Base-by-base conservation (phyloP, 2,888 invertebrate genomes). In the Melanargia galathea region DNA sequence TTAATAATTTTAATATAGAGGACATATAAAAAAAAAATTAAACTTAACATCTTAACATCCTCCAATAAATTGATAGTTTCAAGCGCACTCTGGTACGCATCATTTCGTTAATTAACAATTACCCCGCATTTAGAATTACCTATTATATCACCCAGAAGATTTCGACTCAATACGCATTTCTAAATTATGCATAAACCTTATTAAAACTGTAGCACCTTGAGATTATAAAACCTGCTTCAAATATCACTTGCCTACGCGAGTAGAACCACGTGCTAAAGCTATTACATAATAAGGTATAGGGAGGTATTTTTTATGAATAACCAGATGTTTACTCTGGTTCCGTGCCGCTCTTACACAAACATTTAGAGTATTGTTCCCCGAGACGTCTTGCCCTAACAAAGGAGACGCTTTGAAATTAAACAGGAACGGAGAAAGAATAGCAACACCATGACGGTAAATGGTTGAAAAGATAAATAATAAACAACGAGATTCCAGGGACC, bases 331-430 rank as follows among this genome's bases (percentile, higher is more conserved):
- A 56, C 49, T n/a, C 63, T 57, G 60, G 57, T 58, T 43, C 61
- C 51, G 43, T 57, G 43, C 62, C 54, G 48, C 54, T 66, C 63
- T 71, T 70, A 66, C 62, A 67, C 68, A 57, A 70, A 70, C 62
- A 67, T 63, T 55, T 43, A 48, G n/a, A n/a, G 54, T 67, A 67
- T 68, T 71, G 68, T 70, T 66, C 68, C 45, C 60, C 26, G 55
- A 59, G 63, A 51, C 62, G 63, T 59, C 70, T 66, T 63, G 67
- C 51, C 63, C 18, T 63, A 58, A 66, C 62, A 68, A 58, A 65
- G 60, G 58, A 59, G 49, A 62, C 33, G 38, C 46, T 59, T 52
- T 59, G 35, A 63, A 63, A 63, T 59, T 59, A 59, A 59, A 52
- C 46, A 26, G 38, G 58, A 51, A 62, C 43, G 43, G 18, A 54